Evolutionary conservation across 2,888 invertebrate genomes (phyloP).

Genomic region (Malthinus flaveolus): DNA sequence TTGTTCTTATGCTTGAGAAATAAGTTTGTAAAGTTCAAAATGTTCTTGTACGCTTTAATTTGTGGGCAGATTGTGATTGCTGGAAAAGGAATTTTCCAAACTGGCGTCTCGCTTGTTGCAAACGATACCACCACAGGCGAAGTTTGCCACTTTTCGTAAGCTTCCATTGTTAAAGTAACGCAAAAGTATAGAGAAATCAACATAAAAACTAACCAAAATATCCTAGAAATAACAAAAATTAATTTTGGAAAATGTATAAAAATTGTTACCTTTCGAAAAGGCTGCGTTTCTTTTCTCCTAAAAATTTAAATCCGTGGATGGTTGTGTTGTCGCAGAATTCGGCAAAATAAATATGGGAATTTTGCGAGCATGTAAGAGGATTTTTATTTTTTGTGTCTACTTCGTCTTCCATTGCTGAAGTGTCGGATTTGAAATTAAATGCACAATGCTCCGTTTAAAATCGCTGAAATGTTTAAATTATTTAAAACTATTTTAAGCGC

Average conservation of each 20-base stretch:
- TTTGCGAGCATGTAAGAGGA: slow-evolving; percentile 43
- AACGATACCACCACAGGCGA: slow-evolving; percentile 77
- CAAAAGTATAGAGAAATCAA: slow-evolving; percentile 1
- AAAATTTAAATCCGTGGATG: slow-evolving; percentile 50
- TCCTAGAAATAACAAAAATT: not conserved
- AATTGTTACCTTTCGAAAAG: slow-evolving; percentile 48
- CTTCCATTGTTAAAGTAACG: slow-evolving; percentile 60
- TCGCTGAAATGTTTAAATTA: no score
- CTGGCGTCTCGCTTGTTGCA: slow-evolving; percentile 71
- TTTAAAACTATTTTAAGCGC: no score
- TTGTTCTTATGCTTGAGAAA: not conserved
- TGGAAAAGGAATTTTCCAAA: slow-evolving; percentile 62
- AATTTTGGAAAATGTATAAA: not conserved
- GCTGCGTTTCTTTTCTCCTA: slow-evolving; percentile 47
- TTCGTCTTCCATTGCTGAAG: not conserved
- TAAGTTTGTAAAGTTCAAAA: slow-evolving; percentile 67
- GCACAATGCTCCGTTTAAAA: no score
- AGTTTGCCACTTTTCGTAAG: slow-evolving; percentile 72
- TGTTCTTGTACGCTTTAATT: slow-evolving; percentile 65
- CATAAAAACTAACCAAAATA: slow-evolving; percentile 8
- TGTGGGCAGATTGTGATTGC: slow-evolving; percentile 53
- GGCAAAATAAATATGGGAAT: slow-evolving; percentile 42
- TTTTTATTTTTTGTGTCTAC: slow-evolving; percentile 31
- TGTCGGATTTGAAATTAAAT: no score
- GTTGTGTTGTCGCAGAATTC: slow-evolving; percentile 47